Evolutionary conservation across 2,888 invertebrate species (phyloP).

Genomic region (Cremastinae sp.): DNA sequence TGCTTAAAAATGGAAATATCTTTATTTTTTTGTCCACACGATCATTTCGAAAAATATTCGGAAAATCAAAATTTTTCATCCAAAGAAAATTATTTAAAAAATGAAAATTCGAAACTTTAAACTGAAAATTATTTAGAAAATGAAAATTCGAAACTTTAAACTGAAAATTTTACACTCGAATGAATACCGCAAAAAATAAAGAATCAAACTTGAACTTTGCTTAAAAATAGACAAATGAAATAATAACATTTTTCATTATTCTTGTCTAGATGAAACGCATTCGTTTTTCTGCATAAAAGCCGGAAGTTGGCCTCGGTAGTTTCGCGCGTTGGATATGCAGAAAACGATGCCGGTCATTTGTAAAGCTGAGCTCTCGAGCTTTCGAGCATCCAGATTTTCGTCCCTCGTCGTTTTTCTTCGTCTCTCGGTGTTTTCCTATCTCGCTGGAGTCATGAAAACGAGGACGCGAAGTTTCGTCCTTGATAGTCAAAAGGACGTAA

Average conservation of each 20-base stretch:
- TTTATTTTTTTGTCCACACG: no score
- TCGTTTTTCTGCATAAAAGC: neutral
- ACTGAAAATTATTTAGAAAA: no score
- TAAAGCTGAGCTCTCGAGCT: slow-evolving; percentile 71
- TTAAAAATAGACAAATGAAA: neutral
- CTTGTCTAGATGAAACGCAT: neutral
- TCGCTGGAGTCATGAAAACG: neutral
- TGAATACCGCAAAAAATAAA: no score
- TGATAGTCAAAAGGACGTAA: slow-evolving; percentile 10
- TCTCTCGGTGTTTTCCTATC: slow-evolving; percentile 30
- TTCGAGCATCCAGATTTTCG: slow-evolving; percentile 69
- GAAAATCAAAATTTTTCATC: no score
- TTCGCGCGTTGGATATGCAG: slow-evolving; percentile 73
- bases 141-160: no score
- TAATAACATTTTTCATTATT: neutral
- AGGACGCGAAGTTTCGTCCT: neutral
- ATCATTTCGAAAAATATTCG: no score
- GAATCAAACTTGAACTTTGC: neutral
- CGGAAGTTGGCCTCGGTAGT: slow-evolving; percentile 40
- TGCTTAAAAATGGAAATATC: neutral
- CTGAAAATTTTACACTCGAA: no score
- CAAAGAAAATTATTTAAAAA: neutral
- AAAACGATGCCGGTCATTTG: slow-evolving; percentile 73
- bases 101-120: neutral
- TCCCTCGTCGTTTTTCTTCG: slow-evolving; percentile 61